Evolutionary conservation across 2,888 invertebrate genomes (phyloP), one percentile per base, ranked within the genome.

Genomic region (Leptinotarsa rubiginosa): DNA sequence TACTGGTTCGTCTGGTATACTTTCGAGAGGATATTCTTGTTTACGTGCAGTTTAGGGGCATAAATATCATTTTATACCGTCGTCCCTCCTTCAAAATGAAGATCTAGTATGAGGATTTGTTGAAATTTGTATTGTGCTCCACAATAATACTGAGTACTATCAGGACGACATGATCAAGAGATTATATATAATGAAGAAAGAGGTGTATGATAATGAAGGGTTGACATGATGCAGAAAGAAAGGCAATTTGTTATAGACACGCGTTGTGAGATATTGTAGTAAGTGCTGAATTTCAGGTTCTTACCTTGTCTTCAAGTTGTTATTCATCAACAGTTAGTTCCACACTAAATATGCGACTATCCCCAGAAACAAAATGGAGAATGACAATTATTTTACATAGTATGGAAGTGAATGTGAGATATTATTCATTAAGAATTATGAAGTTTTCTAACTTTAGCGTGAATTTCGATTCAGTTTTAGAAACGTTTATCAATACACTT

Each of bases 71-170:
- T 62, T 41, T 41, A 62, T 41, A 25, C 18, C 15, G 62, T n/a
- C 16, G 31, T 62, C 16, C 5, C 41, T 41, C 1, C 31, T 62
- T 62, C 62, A 31, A 13, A 62, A 62, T 62, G 41, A 31, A 31
- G 62, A 62, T 62, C 62, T 62, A 62, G 31, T 62, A n/a, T n/a
- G 62, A 41, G 62, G 62, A 31, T 62, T 62, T 62, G 41, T 41
- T 31, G 13, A 12, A n/a, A 12, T 62, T 62, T 18, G 10, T 41
- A 62, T 62, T 62, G 31, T 41, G 31, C 41, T 16, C 62, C 7
- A 31, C 62, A 25, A 13, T 4, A 22, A 56, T 56, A 56, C 56
- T 56, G 56, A 56, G 56, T 13, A 56, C 15, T 15, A 12, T 18
- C 52, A 18, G 18, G 3, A 56, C 15, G 22, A 22, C 56, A 56